These are phyloP conservation scores for Phyllotreta cruciferae DNA, from an alignment of 2,888 invertebrate species.

Conservation along the genomic window DNA sequence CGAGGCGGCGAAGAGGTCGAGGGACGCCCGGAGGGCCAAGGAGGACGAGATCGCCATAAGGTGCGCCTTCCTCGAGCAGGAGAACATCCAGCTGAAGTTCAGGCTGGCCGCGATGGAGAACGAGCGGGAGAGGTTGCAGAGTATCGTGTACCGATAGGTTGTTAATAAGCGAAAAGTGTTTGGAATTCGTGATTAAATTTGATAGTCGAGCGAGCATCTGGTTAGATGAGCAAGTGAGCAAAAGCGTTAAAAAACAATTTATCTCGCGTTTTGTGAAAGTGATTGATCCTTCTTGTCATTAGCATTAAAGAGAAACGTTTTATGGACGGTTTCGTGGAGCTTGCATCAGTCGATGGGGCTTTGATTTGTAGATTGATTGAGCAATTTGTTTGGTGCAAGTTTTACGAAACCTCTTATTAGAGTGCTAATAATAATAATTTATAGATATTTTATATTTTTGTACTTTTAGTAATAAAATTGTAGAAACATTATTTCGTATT, in stretches of 20 bases:
- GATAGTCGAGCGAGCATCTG: neutral
- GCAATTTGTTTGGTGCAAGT: too few species aligned
- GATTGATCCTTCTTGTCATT: constrained; percentile 29
- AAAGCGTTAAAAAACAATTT: neutral
- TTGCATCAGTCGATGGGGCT: neutral
- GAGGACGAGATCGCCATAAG: constrained; percentile 92
- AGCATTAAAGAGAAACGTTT: neutral
- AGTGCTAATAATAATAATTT: too few species aligned
- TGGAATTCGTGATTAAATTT: neutral
- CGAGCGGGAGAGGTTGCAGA: constrained; percentile 48
- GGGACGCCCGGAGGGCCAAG: constrained; percentile 87
- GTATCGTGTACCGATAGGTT: constrained; percentile 27
- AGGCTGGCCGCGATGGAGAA: constrained; percentile 44
- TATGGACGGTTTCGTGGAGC: neutral
- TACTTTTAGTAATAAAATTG: too few species aligned
- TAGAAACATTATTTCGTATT: too few species aligned
- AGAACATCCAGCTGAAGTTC: constrained; percentile 76
- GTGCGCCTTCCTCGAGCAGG: constrained; percentile 86
- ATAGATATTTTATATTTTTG: too few species aligned
- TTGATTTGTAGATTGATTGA: neutral
- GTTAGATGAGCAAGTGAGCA: neutral
- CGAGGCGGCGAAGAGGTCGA: constrained; percentile 91
- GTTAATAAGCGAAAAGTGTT: neutral
- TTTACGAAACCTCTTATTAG: too few species aligned
- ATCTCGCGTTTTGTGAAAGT: constrained; percentile 1